phyloP scores from a whole-genome alignment of 2,113 vertebrate genomes.

The Perca flavescens region DNA sequence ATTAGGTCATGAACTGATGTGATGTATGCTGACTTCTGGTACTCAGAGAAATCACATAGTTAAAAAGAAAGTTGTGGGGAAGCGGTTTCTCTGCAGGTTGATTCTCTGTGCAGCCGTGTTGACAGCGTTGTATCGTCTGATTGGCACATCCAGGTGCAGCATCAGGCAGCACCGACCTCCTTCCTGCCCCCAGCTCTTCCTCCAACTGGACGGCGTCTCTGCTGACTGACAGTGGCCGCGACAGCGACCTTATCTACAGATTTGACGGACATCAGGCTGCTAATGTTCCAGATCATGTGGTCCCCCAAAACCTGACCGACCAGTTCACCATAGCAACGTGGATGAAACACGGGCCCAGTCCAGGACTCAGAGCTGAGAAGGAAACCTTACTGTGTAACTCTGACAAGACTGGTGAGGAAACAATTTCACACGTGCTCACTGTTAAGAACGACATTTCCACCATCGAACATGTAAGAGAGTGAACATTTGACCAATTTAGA shows the following conservation, averaged over 20 bases:
- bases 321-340: conserved; percentile 97
- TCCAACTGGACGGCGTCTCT: conserved; percentile 95
- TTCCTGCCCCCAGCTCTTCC: conserved; percentile 89
- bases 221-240: conserved; percentile 89
- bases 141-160: conserved; percentile 88
- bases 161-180: conserved; percentile 94
- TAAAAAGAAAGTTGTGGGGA: background rate
- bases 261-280: conserved; percentile 95
- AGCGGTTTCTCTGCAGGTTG: background rate
- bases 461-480: background rate
- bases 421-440: background rate
- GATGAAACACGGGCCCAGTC: conserved; percentile 98
- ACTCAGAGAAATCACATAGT: background rate
- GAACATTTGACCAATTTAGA: background rate
- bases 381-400: conserved; percentile 98
- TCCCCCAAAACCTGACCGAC: conserved; percentile 96
- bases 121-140: conserved; percentile 40
- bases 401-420: conserved; percentile 93
- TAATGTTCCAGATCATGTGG: conserved; percentile 93
- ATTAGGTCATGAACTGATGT: background rate
- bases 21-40: background rate
- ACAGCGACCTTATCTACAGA: conserved; percentile 92
- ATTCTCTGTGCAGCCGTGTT: background rate
- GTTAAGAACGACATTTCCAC: background rate
- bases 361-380: conserved; percentile 93